These are phyloP conservation scores for Sandelia bainsii DNA, from an alignment of 2,797 vertebrate species.

Conservation along the genomic window DNA sequence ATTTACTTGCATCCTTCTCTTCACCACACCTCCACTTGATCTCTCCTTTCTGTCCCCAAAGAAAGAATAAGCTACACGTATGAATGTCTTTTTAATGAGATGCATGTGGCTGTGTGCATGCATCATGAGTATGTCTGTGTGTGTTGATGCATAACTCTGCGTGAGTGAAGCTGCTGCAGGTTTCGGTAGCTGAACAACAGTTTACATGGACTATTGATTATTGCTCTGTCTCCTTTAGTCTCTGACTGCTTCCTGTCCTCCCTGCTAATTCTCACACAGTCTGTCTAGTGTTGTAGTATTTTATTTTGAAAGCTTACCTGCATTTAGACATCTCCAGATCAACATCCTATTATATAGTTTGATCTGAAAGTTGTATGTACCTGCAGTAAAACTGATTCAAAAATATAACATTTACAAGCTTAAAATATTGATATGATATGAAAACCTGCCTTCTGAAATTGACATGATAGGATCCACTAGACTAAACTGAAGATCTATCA, in stretches of 20 bases:
- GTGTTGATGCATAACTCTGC: conserved; percentile 35
- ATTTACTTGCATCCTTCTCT: neutral
- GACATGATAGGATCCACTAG: too few species aligned
- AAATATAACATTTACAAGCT: too few species aligned
- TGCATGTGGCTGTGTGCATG: conserved; percentile 31
- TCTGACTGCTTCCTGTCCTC: conserved; percentile 28
- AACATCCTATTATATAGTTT: too few species aligned
- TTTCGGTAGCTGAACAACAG: conserved; percentile 34
- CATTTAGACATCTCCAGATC: too few species aligned
- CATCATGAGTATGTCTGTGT: neutral
- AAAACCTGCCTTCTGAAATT: too few species aligned
- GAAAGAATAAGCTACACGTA: conserved; percentile 20
- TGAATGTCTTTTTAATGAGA: conserved; percentile 42
- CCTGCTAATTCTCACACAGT: conserved; percentile 24
- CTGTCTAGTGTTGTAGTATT: too few species aligned
- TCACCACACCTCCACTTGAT: conserved; percentile 16
- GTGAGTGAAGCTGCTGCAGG: conserved; percentile 16
- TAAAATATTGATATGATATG: too few species aligned
- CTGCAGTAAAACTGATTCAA: too few species aligned
- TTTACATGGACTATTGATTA: conserved; percentile 66
- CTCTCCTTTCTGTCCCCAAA: conserved; percentile 15
- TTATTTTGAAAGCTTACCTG: too few species aligned
- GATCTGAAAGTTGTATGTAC: too few species aligned
- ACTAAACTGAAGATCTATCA: too few species aligned
- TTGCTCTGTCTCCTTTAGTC: conserved; percentile 12